These are phyloP conservation scores for Kradibia gibbosae DNA, from an alignment of 1,140 invertebrate species.

Conservation along the genomic window DNA sequence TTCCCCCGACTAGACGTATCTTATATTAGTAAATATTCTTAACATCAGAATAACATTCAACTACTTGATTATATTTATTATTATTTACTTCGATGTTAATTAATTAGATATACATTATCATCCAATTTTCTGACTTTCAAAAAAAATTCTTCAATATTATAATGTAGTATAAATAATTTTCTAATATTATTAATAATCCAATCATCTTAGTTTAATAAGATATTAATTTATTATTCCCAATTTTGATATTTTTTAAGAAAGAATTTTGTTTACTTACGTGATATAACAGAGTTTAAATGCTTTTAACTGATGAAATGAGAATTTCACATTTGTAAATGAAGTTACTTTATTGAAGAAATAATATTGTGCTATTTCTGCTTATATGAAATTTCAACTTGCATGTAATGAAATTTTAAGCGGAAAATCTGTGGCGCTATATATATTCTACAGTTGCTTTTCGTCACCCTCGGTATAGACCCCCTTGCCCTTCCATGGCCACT, in stretches of 20 bases:
- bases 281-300: background rate
- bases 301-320: conserved; percentile 15
- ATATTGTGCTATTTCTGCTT: background rate
- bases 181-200: too few species aligned
- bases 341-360: background rate
- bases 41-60: too few species aligned
- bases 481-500: conserved; percentile 3
- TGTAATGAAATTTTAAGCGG: conserved; percentile 43
- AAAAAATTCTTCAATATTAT: too few species aligned
- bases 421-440: conserved; percentile 20
- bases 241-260: background rate
- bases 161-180: too few species aligned
- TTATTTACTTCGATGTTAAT: too few species aligned
- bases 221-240: background rate
- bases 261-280: background rate
- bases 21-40: too few species aligned
- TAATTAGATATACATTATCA: too few species aligned
- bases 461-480: conserved; percentile 27
- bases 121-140: too few species aligned
- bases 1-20: too few species aligned
- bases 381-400: conserved; percentile 7
- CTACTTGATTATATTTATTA: too few species aligned
- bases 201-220: too few species aligned
- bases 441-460: conserved; percentile 5
- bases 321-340: conserved; percentile 20